phyloP scores from a whole-genome alignment of 1,140 invertebrate genomes.

The Hirudo medicinalis region DNA sequence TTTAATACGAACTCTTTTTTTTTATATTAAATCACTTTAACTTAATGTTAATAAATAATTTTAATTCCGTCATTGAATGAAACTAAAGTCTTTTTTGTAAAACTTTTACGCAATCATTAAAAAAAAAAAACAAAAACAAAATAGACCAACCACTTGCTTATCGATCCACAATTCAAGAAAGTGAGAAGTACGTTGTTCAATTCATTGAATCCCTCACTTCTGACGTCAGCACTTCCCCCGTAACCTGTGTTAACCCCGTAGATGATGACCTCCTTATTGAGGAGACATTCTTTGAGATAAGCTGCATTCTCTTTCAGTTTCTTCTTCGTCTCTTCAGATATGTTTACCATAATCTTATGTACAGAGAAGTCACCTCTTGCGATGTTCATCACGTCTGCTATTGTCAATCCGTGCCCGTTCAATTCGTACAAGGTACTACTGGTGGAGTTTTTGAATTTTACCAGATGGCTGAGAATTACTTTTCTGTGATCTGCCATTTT shows the following conservation, averaged over 20 bases:
- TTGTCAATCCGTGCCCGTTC: too few relatives aligned
- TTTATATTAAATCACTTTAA: too few relatives aligned
- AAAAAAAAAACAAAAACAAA: background rate
- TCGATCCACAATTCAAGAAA: background rate
- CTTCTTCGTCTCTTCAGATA: background rate
- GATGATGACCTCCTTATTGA: conserved; percentile 14
- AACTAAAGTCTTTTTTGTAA: background rate
- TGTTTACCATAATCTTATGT: too few relatives aligned
- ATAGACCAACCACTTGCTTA: background rate
- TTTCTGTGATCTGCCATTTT: too few relatives aligned
- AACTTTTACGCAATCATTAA: background rate
- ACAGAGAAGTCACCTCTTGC: too few relatives aligned
- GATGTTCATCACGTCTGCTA: too few relatives aligned
- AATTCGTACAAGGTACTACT: too few relatives aligned
- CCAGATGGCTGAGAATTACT: too few relatives aligned
- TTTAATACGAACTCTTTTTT: too few relatives aligned
- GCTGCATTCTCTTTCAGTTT: conserved; percentile 12
- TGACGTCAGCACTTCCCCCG: conserved; percentile 21
- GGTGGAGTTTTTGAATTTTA: too few relatives aligned
- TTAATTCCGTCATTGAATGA: too few relatives aligned
- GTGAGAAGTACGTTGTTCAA: conserved; percentile 14
- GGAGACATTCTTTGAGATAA: conserved; percentile 15
- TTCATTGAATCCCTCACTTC: conserved; percentile 12
- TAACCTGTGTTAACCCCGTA: conserved; percentile 24
- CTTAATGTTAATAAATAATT: too few relatives aligned